Evolutionary conservation across 1,140 invertebrate genomes (phyloP), one percentile per base, ranked within the genome.

Genomic region (Andrena cerasifolii): DNA sequence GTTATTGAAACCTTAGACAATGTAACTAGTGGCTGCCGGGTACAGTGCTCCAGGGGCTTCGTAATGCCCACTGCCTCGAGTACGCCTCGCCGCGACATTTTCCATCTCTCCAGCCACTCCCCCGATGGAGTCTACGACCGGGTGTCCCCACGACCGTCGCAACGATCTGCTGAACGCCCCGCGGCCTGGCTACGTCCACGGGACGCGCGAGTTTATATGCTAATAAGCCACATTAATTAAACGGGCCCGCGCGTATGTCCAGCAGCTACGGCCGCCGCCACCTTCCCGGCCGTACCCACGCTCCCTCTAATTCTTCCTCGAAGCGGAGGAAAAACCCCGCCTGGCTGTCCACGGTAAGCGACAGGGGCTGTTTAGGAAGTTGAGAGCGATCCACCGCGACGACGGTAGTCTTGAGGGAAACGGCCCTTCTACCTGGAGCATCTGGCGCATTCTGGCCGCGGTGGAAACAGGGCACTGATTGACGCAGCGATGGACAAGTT

Each of bases 1-100:
- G 88, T 90, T 90, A 90, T 90, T 87, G 90, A 91, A 91, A 88
- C 89, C 90, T 89, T 90, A 91, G 89, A 87, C 86, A 86, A 87
- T 86, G 86, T 89, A 86, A 89, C 86, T 88, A 82, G 83, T 82
- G 80, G 75, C 78, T 81, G 77, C 71, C 82, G 74, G 77, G 80
- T 76, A 87, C 78, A 84, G 82, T 79, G 85, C 85, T 89, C 86
- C 61, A 86, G 85, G 86, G 90, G 90, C 89, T 91, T 90, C 89
- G 83, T 88, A 88, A 89, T 89, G 86, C 90, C 81, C 77, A 76
- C 71, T 89, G 71, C 75, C 59, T 67, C 66, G 73, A 78, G 51
- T 75, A 40, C 36, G 67, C 63, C n/a, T 67, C 71, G 68, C 75
- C 71, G 80, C 82, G 84, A 86, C 86, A 86, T 84, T 88, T 87